Evolutionary conservation across 2,113 vertebrate genomes (phyloP).

Genomic region (Lamprotornis superbus): DNA sequence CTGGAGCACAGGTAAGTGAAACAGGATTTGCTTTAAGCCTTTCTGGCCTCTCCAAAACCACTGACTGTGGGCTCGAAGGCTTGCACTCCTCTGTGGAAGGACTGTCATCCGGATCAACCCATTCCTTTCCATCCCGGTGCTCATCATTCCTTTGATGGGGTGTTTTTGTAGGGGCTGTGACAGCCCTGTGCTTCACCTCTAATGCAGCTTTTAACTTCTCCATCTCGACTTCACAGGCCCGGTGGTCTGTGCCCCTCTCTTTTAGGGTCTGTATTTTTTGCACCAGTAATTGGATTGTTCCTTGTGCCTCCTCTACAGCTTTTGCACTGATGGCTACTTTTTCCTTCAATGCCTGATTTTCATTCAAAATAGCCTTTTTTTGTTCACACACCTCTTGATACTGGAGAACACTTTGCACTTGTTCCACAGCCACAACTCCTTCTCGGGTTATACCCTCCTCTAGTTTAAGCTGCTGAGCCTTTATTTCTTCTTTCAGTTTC

Average conservation of each 20-base stretch:
- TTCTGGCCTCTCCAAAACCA: neutral
- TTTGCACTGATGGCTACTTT: neutral
- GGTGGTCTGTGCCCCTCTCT: conserved; percentile 5
- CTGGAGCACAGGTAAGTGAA: rapidly evolving
- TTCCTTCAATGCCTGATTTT: conserved; percentile 27
- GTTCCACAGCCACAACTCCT: neutral
- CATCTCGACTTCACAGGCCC: neutral
- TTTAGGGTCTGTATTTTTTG: conserved; percentile 19
- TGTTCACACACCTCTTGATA: conserved; percentile 40
- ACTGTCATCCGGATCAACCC: neutral
- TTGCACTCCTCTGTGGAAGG: neutral
- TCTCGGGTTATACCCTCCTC: conserved; percentile 1
- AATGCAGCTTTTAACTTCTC: neutral
- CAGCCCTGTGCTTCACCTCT: rapidly evolving
- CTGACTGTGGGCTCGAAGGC: rapidly evolving
- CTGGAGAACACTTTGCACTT: neutral
- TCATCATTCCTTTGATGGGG: neutral
- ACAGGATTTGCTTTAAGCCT: neutral
- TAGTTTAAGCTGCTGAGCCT: neutral
- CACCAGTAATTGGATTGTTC: neutral
- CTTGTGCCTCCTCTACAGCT: neutral
- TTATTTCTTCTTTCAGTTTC: conserved; percentile 41
- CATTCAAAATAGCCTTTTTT: conserved; percentile 16
- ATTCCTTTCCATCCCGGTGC: neutral
- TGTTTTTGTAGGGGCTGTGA: rapidly evolving